Conservation (phyloP, 2,113 vertebrate genomes). For the Cavia aperea region DNA sequence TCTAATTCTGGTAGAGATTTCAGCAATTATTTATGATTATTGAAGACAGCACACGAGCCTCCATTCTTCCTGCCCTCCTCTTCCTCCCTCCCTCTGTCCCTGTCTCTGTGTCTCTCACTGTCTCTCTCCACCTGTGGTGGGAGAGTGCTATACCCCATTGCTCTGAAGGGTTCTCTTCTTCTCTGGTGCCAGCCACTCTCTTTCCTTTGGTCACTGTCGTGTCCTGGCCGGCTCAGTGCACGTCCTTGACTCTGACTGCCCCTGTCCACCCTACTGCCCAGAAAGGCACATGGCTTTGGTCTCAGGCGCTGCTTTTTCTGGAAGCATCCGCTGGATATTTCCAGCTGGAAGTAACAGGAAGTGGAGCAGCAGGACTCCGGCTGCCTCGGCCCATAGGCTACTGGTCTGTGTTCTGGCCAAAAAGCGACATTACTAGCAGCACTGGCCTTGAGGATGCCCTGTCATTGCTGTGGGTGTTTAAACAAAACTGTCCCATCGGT, state of each 20-base stretch:
- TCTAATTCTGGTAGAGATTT: not conserved
- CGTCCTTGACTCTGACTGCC: not conserved
- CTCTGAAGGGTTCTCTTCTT: not conserved
- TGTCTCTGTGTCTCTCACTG: too few species aligned
- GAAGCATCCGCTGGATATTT: not conserved
- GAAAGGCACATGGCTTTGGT: not conserved
- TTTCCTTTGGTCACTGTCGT: not conserved
- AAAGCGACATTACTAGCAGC: not conserved
- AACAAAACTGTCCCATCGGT: not conserved
- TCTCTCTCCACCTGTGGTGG: not conserved
- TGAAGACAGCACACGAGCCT: not conserved
- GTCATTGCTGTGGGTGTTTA: not conserved
- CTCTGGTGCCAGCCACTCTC: not conserved
- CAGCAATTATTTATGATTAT: not conserved
- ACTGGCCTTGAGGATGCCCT: not conserved
- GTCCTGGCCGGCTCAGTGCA: not conserved
- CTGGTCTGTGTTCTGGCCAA: not conserved
- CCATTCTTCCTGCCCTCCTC: not conserved
- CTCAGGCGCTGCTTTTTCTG: not conserved
- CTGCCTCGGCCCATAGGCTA: fast-evolving
- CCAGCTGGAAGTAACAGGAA: not conserved
- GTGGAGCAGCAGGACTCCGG: too few species aligned
- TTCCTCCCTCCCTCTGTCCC: not conserved
- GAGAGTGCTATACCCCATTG: not conserved
- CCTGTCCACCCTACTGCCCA: too few species aligned